Evolutionary conservation across 2,113 vertebrate genomes (phyloP).

Genomic region (Ciconia maguari): DNA sequence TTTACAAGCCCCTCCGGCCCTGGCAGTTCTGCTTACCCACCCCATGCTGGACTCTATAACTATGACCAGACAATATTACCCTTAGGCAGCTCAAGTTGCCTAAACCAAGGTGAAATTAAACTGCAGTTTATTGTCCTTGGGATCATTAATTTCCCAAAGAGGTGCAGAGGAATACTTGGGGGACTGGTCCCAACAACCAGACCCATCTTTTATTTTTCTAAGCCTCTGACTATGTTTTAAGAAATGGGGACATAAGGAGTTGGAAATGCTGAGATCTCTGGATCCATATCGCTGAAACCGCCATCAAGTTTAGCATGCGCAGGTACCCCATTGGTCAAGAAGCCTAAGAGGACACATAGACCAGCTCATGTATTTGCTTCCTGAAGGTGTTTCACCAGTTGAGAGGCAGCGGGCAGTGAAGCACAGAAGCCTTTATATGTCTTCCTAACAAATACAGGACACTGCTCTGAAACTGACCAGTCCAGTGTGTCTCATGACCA

Average conservation of each 20-base stretch:
- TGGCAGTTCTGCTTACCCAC: neutral
- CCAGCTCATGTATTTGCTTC: neutral
- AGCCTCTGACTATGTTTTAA: neutral
- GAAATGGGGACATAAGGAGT: neutral
- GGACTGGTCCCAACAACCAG: neutral
- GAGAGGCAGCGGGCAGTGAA: neutral
- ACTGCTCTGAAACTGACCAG: neutral
- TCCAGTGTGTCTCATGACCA: neutral
- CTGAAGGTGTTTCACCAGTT: neutral
- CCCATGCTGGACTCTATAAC: neutral
- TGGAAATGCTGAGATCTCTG: neutral
- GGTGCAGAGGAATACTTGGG: neutral
- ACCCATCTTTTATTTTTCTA: neutral
- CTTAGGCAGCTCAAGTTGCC: neutral
- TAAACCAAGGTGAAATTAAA: neutral
- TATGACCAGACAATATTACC: neutral
- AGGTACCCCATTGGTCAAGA: neutral
- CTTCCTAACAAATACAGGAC: neutral
- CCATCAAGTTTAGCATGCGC: neutral
- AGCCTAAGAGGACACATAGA: neutral
- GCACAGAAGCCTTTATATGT: neutral
- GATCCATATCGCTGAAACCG: neutral
- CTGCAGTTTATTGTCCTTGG: neutral
- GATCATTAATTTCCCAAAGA: neutral
- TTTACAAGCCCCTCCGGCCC: neutral